Evolutionary conservation across 2,113 vertebrate species (phyloP).

Genomic region (Boulengerochromis microlepis): DNA sequence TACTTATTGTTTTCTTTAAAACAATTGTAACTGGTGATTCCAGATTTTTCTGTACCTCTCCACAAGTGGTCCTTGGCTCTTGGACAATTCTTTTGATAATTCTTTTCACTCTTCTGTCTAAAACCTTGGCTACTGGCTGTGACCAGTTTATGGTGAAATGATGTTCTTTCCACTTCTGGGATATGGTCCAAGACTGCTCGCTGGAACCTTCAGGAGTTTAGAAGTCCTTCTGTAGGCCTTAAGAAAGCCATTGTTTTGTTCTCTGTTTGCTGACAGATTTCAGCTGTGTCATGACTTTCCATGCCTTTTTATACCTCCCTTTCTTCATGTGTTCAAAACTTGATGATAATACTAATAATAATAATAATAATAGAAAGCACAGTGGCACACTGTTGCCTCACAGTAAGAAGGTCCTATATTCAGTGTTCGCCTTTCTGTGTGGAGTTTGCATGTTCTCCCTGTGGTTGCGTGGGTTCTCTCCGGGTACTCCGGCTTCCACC

Average conservation of each 20-base stretch:
- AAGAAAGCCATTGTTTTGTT: accelerated
- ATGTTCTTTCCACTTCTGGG: background rate
- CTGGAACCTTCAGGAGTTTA: background rate
- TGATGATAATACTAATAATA: background rate
- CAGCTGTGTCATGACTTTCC: background rate
- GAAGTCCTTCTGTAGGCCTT: background rate
- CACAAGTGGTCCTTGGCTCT: background rate
- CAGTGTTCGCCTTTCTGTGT: background rate
- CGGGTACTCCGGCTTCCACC: background rate
- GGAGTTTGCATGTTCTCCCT: background rate
- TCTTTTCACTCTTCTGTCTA: background rate
- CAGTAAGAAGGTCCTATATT: background rate
- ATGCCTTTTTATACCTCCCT: background rate
- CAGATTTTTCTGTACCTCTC: background rate
- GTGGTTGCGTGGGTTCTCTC: background rate
- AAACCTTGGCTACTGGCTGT: background rate
- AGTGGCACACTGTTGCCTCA: background rate
- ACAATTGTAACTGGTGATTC: background rate
- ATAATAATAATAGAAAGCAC: background rate
- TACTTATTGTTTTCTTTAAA: background rate
- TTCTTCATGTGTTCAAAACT: background rate
- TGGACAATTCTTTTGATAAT: background rate
- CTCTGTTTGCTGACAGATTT: background rate
- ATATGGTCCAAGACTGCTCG: background rate
- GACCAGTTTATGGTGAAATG: background rate